Percentiles rank a stretch among this genome's conserved stretches.
Evolutionary conservation across 2,113 vertebrate species (phyloP).

Genomic region (Myotis lucifugus): DNA sequence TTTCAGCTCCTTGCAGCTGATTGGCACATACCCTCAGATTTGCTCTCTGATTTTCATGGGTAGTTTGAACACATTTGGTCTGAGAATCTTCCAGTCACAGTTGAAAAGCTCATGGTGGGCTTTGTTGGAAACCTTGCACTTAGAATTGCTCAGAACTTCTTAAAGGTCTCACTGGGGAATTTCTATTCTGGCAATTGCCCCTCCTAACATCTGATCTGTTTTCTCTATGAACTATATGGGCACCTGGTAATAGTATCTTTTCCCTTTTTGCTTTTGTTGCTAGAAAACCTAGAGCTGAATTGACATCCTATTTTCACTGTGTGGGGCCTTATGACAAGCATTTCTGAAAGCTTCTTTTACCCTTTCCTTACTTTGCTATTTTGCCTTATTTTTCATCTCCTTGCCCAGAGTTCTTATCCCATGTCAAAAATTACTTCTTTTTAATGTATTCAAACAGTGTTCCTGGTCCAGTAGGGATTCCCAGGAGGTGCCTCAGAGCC

Average conservation of each 20-base stretch:
- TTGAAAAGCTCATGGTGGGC: background rate
- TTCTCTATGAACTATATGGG: background rate
- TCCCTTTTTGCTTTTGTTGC: conserved; percentile 18
- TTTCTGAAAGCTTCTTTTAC: background rate
- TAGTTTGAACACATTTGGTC: background rate
- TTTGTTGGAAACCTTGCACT: background rate
- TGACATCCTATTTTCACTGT: background rate
- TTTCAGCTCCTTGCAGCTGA: background rate
- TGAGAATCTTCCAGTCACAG: background rate
- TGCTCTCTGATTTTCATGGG: background rate
- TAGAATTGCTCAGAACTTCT: background rate
- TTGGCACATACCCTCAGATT: background rate
- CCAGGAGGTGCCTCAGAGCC: background rate
- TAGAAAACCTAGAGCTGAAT: background rate
- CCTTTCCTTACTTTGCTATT: background rate
- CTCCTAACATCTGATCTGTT: background rate
- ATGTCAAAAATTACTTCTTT: conserved; percentile 46
- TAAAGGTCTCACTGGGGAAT: background rate
- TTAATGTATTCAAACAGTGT: background rate
- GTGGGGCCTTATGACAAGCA: background rate
- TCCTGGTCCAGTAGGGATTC: background rate
- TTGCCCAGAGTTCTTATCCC: background rate
- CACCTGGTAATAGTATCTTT: background rate
- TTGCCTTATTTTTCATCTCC: background rate
- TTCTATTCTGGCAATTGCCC: background rate